A percentile compares a stretch with the other conserved stretches of the same genome.
Evolutionary conservation across 2,888 invertebrate genomes (phyloP).

Genomic region (Pollenia amentaria): DNA sequence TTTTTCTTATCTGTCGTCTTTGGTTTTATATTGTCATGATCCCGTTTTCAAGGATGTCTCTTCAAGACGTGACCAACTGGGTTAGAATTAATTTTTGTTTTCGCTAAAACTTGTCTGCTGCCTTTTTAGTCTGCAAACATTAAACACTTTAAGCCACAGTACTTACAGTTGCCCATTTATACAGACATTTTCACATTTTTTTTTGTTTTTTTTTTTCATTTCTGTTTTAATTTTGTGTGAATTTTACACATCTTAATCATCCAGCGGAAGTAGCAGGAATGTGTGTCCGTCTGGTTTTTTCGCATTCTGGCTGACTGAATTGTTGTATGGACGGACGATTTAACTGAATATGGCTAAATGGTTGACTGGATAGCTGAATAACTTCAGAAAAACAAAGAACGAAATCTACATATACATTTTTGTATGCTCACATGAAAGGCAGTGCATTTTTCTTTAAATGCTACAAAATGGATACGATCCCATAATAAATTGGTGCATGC

Average conservation of each 20-base stretch:
- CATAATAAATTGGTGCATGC: too few species aligned
- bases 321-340: constrained; percentile 21
- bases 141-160: constrained; percentile 14
- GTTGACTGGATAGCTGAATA: constrained; percentile 26
- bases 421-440: neutral
- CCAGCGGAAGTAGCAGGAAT: constrained; percentile 71
- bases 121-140: constrained; percentile 6
- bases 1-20: too few species aligned
- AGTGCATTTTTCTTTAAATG: too few species aligned
- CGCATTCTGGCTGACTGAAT: constrained; percentile 59
- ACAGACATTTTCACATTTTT: constrained; percentile 10
- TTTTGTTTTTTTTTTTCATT: constrained; percentile 48
- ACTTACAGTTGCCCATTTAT: neutral
- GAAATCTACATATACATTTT: neutral
- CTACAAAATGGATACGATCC: too few species aligned
- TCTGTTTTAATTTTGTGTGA: constrained; percentile 56
- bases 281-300: constrained; percentile 55
- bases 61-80: too few species aligned
- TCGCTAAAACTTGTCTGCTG: constrained; percentile 48
- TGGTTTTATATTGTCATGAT: too few species aligned
- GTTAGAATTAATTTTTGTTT: neutral
- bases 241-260: constrained; percentile 63
- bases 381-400: neutral
- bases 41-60: too few species aligned
- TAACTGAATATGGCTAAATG: constrained; percentile 51